Evolutionary conservation across 1,140 invertebrate species (phyloP).

Genomic region (Drosophila tani): DNA sequence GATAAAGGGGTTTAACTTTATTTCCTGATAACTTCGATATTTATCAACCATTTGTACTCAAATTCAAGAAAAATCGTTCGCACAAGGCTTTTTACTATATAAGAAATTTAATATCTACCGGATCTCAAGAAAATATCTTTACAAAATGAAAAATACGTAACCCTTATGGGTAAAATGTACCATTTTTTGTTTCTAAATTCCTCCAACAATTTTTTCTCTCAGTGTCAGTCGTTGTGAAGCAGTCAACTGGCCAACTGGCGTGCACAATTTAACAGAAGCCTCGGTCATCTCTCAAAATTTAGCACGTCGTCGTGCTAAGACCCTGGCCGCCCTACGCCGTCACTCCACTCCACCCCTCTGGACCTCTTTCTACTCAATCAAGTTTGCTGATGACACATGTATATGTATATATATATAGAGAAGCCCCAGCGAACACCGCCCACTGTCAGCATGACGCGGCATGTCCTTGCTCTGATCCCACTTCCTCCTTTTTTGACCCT

Average conservation of each 20-base stretch:
- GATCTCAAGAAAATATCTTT: no score
- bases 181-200: no score
- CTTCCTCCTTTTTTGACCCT: slow-evolving; percentile 37
- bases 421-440: slow-evolving; percentile 17
- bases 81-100: no score
- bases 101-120: no score
- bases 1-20: no score
- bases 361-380: slow-evolving; percentile 38
- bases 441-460: slow-evolving; percentile 63
- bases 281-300: slow-evolving; percentile 79
- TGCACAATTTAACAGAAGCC: slow-evolving; percentile 66
- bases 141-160: no score
- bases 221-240: slow-evolving; percentile 30
- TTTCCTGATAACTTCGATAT: no score
- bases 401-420: slow-evolving; percentile 4
- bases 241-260: slow-evolving; percentile 57
- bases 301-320: slow-evolving; percentile 52
- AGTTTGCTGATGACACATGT: slow-evolving; percentile 60
- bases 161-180: no score
- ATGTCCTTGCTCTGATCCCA: slow-evolving; percentile 48
- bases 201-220: background rate
- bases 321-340: background rate
- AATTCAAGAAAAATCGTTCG: no score
- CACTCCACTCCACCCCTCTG: background rate
- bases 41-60: no score